Conservation (phyloP, 2,797 vertebrate genomes). For the Cyprinodon diabolis region DNA sequence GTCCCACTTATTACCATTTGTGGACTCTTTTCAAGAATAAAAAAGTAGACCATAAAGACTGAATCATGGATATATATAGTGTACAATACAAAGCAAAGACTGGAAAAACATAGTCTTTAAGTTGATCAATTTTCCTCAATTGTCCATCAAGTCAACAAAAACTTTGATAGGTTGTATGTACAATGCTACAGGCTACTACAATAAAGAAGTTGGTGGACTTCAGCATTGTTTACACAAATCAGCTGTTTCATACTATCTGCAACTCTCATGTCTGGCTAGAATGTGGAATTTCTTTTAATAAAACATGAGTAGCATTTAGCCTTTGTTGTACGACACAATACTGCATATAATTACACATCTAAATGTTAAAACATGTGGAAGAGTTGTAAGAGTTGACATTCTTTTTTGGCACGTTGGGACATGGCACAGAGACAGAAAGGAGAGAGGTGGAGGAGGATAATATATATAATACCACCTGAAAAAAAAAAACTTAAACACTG, state of each 20-base stretch:
- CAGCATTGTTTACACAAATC: conserved; percentile 2
- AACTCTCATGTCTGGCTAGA: conserved; percentile 21
- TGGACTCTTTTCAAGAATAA: neutral
- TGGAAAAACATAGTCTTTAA: neutral
- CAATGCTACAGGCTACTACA: neutral
- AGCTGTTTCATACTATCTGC: conserved; percentile 3
- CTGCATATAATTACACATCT: conserved; percentile 62
- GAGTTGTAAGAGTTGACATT: conserved; percentile 60
- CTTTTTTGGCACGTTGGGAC: conserved; percentile 63
- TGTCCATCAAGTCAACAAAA: neutral
- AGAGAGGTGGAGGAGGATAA: conserved; percentile 38
- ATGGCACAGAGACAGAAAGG: conserved; percentile 42
- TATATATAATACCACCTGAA: conserved; percentile 15
- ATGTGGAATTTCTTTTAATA: conserved; percentile 35
- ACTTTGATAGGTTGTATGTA: neutral
- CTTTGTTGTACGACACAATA: conserved; percentile 32
- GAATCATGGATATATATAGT: neutral
- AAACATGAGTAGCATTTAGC: conserved; percentile 34
- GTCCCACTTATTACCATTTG: neutral
- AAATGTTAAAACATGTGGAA: conserved; percentile 57
- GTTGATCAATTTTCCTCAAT: neutral
- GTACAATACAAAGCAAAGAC: neutral
- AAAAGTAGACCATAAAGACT: too few relatives aligned
- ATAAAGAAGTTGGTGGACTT: neutral
- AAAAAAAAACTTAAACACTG: conserved; percentile 30